phyloP scores from a whole-genome alignment of 2,888 invertebrate genomes.

The Diarsia mendica region DNA sequence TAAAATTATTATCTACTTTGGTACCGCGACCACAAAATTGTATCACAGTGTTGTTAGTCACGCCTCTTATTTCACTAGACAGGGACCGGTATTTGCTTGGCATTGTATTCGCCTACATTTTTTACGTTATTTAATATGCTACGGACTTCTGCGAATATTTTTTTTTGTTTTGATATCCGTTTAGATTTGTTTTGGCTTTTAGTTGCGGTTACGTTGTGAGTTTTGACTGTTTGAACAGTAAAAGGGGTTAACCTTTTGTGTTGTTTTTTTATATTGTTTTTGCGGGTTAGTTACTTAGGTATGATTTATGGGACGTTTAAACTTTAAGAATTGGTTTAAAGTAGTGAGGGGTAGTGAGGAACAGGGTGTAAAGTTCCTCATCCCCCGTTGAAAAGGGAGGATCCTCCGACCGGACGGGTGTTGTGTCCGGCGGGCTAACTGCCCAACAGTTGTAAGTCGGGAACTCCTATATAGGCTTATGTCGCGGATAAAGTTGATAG shows the following conservation, averaged over 20 bases:
- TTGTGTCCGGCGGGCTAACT: no score
- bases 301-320: background rate
- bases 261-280: background rate
- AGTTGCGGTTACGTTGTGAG: slow-evolving; percentile 34
- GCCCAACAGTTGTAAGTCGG: no score
- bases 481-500: no score
- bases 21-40: slow-evolving; percentile 78
- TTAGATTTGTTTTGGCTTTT: slow-evolving; percentile 54
- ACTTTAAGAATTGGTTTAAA: background rate
- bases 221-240: slow-evolving; percentile 18
- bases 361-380: no score
- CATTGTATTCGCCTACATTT: slow-evolving; percentile 37
- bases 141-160: slow-evolving; percentile 75
- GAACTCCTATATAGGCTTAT: no score
- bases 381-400: no score
- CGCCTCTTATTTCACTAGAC: slow-evolving; percentile 79
- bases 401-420: no score
- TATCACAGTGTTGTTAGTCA: slow-evolving; percentile 81
- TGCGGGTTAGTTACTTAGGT: background rate
- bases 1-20: slow-evolving; percentile 59
- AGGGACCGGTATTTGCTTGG: slow-evolving; percentile 37
- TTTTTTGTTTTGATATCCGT: slow-evolving; percentile 68
- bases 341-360: no score
- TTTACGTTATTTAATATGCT: slow-evolving; percentile 68
- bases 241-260: slow-evolving; percentile 4